These are phyloP conservation scores for Echinometra lucunter DNA, from an alignment of 53 echinoderm and acorn worm genomes.

Conservation along the genomic window DNA sequence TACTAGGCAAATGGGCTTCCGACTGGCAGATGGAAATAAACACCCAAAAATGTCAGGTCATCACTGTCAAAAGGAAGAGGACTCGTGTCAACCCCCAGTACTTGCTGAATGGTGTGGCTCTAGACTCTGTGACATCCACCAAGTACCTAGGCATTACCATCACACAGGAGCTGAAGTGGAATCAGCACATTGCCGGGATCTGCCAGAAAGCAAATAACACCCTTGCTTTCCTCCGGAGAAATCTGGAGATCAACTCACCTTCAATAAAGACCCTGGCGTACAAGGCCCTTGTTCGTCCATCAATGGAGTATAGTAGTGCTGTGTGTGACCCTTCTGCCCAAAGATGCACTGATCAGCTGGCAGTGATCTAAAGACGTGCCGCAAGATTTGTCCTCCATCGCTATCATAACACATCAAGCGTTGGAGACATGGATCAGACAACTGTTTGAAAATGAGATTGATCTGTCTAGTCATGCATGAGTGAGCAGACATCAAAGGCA, in stretches of 20 bases:
- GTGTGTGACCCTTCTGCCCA: too few species aligned
- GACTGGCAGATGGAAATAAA: background rate
- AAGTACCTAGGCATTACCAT: conserved; percentile 23
- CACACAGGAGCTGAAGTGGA: conserved; percentile 17
- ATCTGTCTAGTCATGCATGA: too few species aligned
- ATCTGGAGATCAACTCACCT: conserved; percentile 1
- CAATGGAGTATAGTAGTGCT: background rate
- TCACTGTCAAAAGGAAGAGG: background rate
- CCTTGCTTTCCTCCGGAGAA: background rate
- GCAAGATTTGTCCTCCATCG: too few species aligned
- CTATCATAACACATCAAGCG: too few species aligned
- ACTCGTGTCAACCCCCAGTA: background rate
- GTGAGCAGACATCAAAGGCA: too few species aligned
- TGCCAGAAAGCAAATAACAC: conserved; percentile 18
- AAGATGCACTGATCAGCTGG: too few species aligned
- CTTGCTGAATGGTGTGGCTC: background rate
- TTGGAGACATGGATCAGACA: too few species aligned
- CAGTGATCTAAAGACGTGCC: too few species aligned
- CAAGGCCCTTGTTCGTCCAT: conserved; percentile 22
- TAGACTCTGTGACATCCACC: background rate
- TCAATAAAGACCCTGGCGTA: background rate
- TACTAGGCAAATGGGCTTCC: background rate
- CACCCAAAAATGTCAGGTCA: background rate
- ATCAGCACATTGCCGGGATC: background rate
- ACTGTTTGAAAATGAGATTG: too few species aligned